A percentile compares a stretch with the other conserved stretches of the same genome.
phyloP scores from a whole-genome alignment of 2,113 vertebrate species.

The Hoplias malabaricus region DNA sequence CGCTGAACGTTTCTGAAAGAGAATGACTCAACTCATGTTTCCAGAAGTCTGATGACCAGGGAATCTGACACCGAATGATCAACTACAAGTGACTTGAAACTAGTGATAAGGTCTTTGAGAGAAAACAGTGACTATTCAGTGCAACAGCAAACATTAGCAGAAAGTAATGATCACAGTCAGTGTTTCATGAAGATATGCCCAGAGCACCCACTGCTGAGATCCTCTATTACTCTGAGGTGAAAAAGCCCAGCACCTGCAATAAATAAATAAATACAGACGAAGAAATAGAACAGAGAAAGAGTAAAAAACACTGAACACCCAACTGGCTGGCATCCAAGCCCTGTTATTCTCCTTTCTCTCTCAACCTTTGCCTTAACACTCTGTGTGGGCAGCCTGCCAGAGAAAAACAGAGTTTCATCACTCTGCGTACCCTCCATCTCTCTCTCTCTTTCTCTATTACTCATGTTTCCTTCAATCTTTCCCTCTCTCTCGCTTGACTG shows the following conservation, averaged over 20 bases:
- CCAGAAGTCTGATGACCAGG: constrained; percentile 10
- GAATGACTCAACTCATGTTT: neutral
- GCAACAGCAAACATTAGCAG: neutral
- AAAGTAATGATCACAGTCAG: constrained; percentile 41
- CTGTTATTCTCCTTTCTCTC: constrained; percentile 66
- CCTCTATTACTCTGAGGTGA: constrained; percentile 71
- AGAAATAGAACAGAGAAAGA: constrained; percentile 38
- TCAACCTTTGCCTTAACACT: constrained; percentile 67
- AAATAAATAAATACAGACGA: constrained; percentile 52
- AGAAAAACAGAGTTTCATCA: constrained; percentile 63
- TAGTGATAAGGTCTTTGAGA: neutral
- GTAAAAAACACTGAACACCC: constrained; percentile 63
- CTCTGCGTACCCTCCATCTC: constrained; percentile 54
- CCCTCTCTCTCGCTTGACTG: neutral
- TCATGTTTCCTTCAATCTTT: constrained; percentile 24
- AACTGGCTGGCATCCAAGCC: constrained; percentile 68
- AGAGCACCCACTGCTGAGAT: constrained; percentile 55
- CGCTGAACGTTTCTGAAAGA: neutral
- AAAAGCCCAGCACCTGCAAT: constrained; percentile 67
- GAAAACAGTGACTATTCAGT: neutral
- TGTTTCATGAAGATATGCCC: constrained; percentile 47
- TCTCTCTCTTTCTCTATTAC: constrained; percentile 35
- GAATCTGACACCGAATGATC: neutral
- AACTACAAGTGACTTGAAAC: neutral
- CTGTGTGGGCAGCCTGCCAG: constrained; percentile 64